phyloP scores from a whole-genome alignment of 1,140 invertebrate genomes.

The Portunus trituberculatus region DNA sequence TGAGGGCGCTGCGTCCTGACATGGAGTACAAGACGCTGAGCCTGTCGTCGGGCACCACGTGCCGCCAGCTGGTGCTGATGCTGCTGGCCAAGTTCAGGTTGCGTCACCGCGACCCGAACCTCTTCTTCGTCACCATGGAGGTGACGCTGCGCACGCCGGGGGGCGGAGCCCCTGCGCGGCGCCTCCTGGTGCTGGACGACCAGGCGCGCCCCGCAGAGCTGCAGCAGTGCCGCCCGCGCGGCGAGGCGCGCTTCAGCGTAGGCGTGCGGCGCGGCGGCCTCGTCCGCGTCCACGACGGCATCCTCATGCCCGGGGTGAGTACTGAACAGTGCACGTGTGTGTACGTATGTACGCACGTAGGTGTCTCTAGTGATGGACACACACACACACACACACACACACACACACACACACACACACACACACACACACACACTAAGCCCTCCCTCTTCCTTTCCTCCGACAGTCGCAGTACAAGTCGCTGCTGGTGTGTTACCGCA shows the following conservation, averaged over 20 bases:
- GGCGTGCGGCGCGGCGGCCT: conserved; percentile 91
- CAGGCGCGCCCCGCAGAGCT: conserved; percentile 92
- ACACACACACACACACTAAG: not conserved
- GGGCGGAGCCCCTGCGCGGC: conserved; percentile 83
- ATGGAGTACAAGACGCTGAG: conserved; percentile 96
- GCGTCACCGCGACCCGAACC: conserved; percentile 92
- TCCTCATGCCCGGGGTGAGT: conserved; percentile 87
- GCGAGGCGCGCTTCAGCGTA: conserved; percentile 89
- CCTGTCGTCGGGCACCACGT: conserved; percentile 91
- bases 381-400: not conserved
- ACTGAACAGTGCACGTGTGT: not conserved
- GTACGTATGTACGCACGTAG: not conserved
- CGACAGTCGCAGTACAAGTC: conserved; percentile 78
- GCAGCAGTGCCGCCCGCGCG: conserved; percentile 94
- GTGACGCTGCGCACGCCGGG: conserved; percentile 86
- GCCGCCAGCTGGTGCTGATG: conserved; percentile 90
- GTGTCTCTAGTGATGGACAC: not conserved
- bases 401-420: no score
- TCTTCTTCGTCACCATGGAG: conserved; percentile 97
- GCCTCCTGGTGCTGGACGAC: conserved; percentile 91
- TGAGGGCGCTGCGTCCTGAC: conserved; percentile 91
- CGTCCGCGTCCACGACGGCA: conserved; percentile 93
- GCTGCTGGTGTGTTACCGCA: conserved; percentile 77
- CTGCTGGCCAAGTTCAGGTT: conserved; percentile 94
- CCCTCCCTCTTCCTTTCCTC: not conserved